phyloP scores from a whole-genome alignment of 2,888 invertebrate genomes.

The Eristalis arbustorum region DNA sequence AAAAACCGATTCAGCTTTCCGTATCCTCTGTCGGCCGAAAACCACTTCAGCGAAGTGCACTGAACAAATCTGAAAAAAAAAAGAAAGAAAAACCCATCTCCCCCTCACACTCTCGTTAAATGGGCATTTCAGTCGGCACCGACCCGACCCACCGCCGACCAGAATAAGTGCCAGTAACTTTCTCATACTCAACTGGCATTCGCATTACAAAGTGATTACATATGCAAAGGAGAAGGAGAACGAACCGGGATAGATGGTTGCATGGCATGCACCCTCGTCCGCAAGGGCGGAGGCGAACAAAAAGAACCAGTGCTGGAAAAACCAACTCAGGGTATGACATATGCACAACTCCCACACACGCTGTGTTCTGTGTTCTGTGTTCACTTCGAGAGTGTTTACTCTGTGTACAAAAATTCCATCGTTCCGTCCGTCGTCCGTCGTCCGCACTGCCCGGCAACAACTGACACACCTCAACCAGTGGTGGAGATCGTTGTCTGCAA shows the following conservation, averaged over 20 bases:
- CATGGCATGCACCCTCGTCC: not conserved
- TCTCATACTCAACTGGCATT: constrained; percentile 37
- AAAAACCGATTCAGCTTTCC: constrained; percentile 22
- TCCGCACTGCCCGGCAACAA: not conserved
- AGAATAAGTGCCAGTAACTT: constrained; percentile 48
- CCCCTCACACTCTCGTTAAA: constrained; percentile 23
- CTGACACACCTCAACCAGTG: not conserved
- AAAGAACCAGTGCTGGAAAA: constrained; percentile 7
- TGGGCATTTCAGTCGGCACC: constrained; percentile 22
- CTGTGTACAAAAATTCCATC: not conserved
- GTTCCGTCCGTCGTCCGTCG: not conserved
- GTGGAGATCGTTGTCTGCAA: constrained; percentile 11
- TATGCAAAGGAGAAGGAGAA: constrained; percentile 35
- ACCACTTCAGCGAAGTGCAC: constrained; percentile 52
- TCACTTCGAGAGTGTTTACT: constrained; percentile 46
- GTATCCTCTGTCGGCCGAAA: not conserved
- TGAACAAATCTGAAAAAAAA: constrained; percentile 26
- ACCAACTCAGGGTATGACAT: constrained; percentile 54
- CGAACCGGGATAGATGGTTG: not conserved
- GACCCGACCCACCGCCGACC: not conserved
- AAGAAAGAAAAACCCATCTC: not conserved
- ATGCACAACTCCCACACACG: constrained; percentile 39
- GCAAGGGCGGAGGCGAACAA: not conserved
- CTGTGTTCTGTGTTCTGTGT: not conserved
- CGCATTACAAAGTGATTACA: constrained; percentile 56